Percentiles rank a stretch among this genome's conserved stretches.
These are phyloP conservation scores for Sialis lutaria DNA, from an alignment of 2,888 invertebrate species.

Conservation along the genomic window DNA sequence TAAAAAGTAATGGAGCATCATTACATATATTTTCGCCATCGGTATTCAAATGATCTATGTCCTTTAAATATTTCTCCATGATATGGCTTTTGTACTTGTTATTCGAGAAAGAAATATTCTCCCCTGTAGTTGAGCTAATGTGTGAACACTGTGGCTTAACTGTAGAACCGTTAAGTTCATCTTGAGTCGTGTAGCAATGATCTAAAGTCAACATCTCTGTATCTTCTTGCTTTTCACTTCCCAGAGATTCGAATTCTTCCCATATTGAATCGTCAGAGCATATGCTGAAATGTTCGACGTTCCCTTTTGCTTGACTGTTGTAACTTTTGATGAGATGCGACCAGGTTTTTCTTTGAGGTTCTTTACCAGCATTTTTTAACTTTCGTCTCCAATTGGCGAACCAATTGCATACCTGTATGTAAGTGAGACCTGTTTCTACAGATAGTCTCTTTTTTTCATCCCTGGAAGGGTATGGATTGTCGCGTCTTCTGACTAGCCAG, in stretches of 20 bases:
- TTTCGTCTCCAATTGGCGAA: slow-evolving; percentile 72
- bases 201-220: slow-evolving; percentile 12
- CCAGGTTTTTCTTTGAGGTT: slow-evolving; percentile 53
- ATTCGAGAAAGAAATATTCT: slow-evolving; percentile 14
- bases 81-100: slow-evolving; percentile 39
- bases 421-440: slow-evolving; percentile 56
- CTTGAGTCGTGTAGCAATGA: slow-evolving; percentile 19
- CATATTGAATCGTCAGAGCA: slow-evolving; percentile 64
- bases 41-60: slow-evolving; percentile 14
- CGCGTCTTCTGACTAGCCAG: slow-evolving; percentile 56
- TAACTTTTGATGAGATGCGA: slow-evolving; percentile 53
- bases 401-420: slow-evolving; percentile 67
- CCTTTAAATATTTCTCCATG: slow-evolving; percentile 38
- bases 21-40: slow-evolving; percentile 11
- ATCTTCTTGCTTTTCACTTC: slow-evolving; percentile 7
- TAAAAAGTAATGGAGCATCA: slow-evolving; percentile 38
- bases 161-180: slow-evolving; percentile 8
- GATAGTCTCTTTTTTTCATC: slow-evolving; percentile 60
- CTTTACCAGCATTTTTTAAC: slow-evolving; percentile 54
- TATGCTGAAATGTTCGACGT: slow-evolving; percentile 65
- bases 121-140: slow-evolving; percentile 25
- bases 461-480: slow-evolving; percentile 62
- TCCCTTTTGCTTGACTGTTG: slow-evolving; percentile 56
- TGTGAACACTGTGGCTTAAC: slow-evolving; percentile 15
- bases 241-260: slow-evolving; percentile 40